These are phyloP conservation scores for Hiodon alosoides DNA, from an alignment of 2,113 vertebrate species.

Conservation along the genomic window DNA sequence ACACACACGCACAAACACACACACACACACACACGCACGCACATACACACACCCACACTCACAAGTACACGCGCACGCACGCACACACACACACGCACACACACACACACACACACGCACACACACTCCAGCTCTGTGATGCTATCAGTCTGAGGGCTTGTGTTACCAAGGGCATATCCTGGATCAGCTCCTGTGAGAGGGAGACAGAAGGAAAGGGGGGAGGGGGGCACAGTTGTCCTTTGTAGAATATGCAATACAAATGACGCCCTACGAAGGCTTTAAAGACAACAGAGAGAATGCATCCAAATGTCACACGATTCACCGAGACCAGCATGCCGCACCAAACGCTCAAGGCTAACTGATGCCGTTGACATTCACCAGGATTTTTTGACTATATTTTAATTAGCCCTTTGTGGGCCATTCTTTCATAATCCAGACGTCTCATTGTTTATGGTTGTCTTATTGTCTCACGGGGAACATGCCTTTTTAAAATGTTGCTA, in stretches of 20 bases:
- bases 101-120: neutral
- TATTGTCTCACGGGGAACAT: neutral
- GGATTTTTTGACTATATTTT: constrained; percentile 9
- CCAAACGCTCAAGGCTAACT: too few relatives aligned
- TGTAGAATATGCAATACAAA: constrained; percentile 31
- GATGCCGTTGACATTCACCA: too few relatives aligned
- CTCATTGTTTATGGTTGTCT: neutral
- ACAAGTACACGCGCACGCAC: too few relatives aligned
- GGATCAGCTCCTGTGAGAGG: constrained; percentile 31
- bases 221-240: neutral
- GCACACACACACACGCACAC: too few relatives aligned
- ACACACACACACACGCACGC: neutral
- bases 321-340: too few relatives aligned
- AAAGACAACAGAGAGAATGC: neutral
- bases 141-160: constrained; percentile 33
- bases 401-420: constrained; percentile 26
- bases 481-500: neutral
- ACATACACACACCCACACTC: neutral
- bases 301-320: too few relatives aligned
- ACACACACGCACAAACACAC: too few relatives aligned
- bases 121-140: neutral
- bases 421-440: constrained; percentile 4
- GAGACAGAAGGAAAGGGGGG: neutral
- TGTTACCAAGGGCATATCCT: constrained; percentile 48
- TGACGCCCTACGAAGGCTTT: neutral